Conservation (phyloP, 2,113 vertebrate species). For the Chloebia gouldiae region DNA sequence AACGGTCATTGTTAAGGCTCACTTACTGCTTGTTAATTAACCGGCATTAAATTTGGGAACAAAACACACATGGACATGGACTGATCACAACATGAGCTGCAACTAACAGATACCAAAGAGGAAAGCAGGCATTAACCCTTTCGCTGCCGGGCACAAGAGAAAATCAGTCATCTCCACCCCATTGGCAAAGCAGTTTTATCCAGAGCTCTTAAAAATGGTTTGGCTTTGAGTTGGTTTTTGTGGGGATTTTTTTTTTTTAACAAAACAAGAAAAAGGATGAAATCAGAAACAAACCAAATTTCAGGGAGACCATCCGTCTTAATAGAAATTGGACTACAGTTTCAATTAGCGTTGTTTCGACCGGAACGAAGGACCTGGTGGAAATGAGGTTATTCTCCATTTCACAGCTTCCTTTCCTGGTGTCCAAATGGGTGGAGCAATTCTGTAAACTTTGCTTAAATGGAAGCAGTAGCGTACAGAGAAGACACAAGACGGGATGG, state of each 20-base stretch:
- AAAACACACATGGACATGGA: slow-evolving; percentile 70
- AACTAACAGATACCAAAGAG: slow-evolving; percentile 56
- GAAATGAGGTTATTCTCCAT: slow-evolving; percentile 31
- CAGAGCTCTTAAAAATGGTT: slow-evolving; percentile 72
- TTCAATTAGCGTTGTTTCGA: background rate
- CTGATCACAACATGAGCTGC: slow-evolving; percentile 70
- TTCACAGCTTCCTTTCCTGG: slow-evolving; percentile 29
- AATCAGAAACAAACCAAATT: slow-evolving; percentile 45
- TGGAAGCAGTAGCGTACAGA: slow-evolving; percentile 15
- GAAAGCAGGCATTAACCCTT: slow-evolving; percentile 67
- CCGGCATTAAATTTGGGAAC: slow-evolving; percentile 47
- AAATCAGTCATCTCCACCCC: slow-evolving; percentile 50
- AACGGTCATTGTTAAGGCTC: slow-evolving; percentile 35
- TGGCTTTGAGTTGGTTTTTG: background rate
- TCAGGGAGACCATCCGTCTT: slow-evolving; percentile 24
- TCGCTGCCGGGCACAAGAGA: slow-evolving; percentile 65
- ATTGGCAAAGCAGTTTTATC: slow-evolving; percentile 58
- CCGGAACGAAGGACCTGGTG: slow-evolving; percentile 2
- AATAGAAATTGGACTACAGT: slow-evolving; percentile 18
- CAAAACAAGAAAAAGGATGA: slow-evolving; percentile 17
- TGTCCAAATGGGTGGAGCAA: slow-evolving; percentile 13
- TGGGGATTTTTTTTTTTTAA: background rate
- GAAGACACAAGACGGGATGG: background rate
- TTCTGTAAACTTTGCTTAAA: slow-evolving; percentile 45
- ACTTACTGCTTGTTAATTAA: background rate